Evolutionary conservation across 92 coral and sea anemone species (phyloP).

Genomic region (Hydrozoanthus gracilis): DNA sequence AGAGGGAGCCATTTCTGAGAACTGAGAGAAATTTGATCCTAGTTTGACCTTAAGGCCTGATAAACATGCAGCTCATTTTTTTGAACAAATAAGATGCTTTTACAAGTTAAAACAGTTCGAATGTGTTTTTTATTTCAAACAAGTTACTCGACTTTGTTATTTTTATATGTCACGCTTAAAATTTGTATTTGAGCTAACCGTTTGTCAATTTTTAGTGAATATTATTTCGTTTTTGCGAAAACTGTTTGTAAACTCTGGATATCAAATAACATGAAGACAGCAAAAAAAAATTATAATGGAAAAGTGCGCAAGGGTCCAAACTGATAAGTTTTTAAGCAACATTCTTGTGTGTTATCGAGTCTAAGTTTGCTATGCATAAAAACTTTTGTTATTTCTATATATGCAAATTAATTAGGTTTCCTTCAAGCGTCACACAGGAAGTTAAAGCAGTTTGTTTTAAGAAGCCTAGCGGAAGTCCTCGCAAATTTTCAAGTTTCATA

Average conservation of each 20-base stretch:
- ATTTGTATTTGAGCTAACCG: background rate
- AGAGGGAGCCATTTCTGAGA: slow-evolving; percentile 12
- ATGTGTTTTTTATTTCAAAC: background rate
- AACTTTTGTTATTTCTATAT: background rate
- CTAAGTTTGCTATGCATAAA: no score
- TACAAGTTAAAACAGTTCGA: background rate
- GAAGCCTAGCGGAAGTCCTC: slow-evolving; percentile 14
- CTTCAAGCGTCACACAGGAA: background rate
- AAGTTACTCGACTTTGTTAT: background rate
- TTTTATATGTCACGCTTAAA: background rate
- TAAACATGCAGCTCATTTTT: background rate
- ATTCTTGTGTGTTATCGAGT: background rate
- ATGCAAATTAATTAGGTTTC: slow-evolving; percentile 1
- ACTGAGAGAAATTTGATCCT: slow-evolving; percentile 18
- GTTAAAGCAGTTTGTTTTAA: background rate
- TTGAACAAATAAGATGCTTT: background rate
- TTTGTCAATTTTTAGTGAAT: background rate
- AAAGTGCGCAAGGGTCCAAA: no score
- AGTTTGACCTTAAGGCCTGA: background rate
- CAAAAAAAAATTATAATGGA: background rate
- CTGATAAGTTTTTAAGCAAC: background rate
- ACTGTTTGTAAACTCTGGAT: background rate
- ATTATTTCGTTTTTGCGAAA: background rate
- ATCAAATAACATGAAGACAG: background rate
- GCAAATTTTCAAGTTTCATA: background rate